A percentile compares a stretch with the other conserved stretches of the same genome.
Conservation (phyloP, 2,888 invertebrate genomes). For the Calliphora vomitoria region DNA sequence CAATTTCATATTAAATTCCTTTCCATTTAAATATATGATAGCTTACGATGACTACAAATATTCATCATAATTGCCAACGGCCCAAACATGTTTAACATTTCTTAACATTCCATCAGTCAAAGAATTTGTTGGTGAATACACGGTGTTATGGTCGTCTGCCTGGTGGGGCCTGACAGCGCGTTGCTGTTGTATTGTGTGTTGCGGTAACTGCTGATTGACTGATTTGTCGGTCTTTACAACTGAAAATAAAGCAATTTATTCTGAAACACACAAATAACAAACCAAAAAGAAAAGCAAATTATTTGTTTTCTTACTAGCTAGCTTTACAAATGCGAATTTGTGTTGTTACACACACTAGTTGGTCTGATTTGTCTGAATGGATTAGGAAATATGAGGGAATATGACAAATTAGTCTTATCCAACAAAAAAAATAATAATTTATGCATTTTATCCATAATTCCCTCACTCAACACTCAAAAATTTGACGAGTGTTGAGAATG, state of each 20-base stretch:
- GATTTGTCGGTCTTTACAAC: conserved; percentile 5
- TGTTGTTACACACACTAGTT: not conserved
- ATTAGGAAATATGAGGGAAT: not conserved
- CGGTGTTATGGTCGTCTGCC: not conserved
- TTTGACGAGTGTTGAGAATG: no score
- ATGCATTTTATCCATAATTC: no score
- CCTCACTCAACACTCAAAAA: no score
- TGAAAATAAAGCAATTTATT: conserved; percentile 17
- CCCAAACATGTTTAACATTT: conserved; percentile 2
- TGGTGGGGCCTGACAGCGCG: not conserved
- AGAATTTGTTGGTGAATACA: not conserved
- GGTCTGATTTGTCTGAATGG: not conserved
- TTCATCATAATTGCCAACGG: conserved; percentile 18
- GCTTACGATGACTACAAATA: not conserved
- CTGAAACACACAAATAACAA: no score
- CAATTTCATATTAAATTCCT: conserved; percentile 26
- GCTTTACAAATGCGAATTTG: not conserved
- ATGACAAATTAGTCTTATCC: not conserved
- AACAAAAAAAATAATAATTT: no score
- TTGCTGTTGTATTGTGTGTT: not conserved
- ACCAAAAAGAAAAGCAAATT: not conserved
- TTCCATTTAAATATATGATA: not conserved
- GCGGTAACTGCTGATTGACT: conserved; percentile 8
- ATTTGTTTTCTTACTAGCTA: not conserved
- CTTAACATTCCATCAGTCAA: conserved; percentile 28